Conservation (phyloP, 2,888 invertebrate genomes). For the Macrosiphum euphorbiae region DNA sequence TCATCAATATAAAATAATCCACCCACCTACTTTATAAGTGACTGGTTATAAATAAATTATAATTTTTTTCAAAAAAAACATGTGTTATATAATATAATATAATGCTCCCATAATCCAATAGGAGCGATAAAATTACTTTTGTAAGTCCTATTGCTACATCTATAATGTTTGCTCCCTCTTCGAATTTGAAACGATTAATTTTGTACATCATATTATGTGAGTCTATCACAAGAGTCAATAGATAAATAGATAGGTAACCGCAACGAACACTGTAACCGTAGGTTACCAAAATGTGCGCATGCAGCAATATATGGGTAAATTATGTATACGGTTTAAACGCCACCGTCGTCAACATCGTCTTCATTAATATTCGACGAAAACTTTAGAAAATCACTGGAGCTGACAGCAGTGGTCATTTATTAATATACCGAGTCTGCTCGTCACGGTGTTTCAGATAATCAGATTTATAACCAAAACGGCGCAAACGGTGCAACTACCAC, state of each 20-base stretch:
- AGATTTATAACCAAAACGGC: background rate
- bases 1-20: too few relatives aligned
- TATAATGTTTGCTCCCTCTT: background rate
- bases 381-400: background rate
- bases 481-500: background rate
- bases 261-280: background rate
- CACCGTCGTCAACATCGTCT: background rate
- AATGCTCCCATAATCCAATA: too few relatives aligned
- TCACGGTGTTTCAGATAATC: background rate
- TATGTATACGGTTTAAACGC: background rate
- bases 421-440: background rate
- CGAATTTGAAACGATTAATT: background rate
- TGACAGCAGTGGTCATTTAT: background rate
- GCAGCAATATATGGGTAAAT: background rate
- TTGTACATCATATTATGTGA: background rate
- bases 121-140: too few relatives aligned
- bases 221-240: background rate
- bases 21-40: too few relatives aligned
- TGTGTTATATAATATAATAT: too few relatives aligned
- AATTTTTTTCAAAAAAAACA: too few relatives aligned
- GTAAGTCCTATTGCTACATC: background rate
- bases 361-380: background rate
- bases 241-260: background rate
- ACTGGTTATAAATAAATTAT: too few relatives aligned
- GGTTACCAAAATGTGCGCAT: background rate